Evolutionary conservation across 1,140 invertebrate species (phyloP).

Genomic region (Physella acuta): DNA sequence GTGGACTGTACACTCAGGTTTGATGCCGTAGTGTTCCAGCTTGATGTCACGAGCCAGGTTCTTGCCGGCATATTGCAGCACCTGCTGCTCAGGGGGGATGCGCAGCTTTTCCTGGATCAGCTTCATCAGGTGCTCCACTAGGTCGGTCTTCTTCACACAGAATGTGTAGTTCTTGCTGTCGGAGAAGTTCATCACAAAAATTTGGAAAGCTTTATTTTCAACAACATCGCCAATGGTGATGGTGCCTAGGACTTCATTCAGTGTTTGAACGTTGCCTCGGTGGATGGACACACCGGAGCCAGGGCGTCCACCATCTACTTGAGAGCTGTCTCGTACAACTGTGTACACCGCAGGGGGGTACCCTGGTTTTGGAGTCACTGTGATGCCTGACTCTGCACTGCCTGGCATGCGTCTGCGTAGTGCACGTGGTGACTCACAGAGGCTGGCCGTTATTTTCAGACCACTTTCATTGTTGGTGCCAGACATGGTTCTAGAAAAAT

Average conservation of each 20-base stretch:
- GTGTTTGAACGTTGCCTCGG: not conserved
- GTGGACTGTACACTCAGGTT: not conserved
- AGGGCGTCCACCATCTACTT: not conserved
- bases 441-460: not conserved
- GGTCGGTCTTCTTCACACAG: not conserved
- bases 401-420: not conserved
- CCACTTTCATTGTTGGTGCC: too few species aligned
- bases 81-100: not conserved
- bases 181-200: not conserved
- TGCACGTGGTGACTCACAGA: not conserved
- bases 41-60: not conserved
- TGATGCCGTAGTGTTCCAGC: not conserved
- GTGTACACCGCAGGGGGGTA: too few species aligned
- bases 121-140: not conserved
- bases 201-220: not conserved
- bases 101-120: not conserved
- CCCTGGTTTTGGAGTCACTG: not conserved
- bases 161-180: not conserved
- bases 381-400: too few species aligned
- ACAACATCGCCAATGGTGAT: not conserved
- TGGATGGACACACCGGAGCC: too few species aligned
- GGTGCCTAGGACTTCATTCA: not conserved
- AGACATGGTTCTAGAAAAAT: too few species aligned
- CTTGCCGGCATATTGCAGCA: not conserved
- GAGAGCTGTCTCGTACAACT: not conserved